Evolutionary conservation across 2,888 invertebrate genomes (phyloP).

Genomic region (Blastobasis lacticolella): DNA sequence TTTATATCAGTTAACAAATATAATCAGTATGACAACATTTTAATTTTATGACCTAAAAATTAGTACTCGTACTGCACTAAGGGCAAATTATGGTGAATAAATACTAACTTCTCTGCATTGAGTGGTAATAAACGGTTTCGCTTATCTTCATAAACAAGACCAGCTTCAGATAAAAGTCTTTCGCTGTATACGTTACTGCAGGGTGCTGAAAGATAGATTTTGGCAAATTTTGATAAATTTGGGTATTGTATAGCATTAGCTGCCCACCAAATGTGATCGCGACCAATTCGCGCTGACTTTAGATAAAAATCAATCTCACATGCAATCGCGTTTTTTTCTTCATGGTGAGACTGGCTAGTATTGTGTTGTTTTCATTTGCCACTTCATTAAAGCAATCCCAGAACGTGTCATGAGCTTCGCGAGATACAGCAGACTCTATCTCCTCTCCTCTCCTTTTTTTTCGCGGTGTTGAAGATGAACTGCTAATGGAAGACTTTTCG

Average conservation of each 20-base stretch:
- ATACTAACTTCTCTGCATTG: slow-evolving; percentile 16
- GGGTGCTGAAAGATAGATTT: slow-evolving; percentile 4
- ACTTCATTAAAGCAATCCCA: slow-evolving; percentile 1
- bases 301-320: neutral
- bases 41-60: neutral
- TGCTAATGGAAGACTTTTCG: neutral
- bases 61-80: slow-evolving; percentile 5
- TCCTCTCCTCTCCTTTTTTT: slow-evolving; percentile 1
- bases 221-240: slow-evolving; percentile 3
- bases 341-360: neutral
- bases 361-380: neutral
- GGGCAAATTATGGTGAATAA: slow-evolving; percentile 15
- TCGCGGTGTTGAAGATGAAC: neutral
- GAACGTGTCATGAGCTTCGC: slow-evolving; percentile 1
- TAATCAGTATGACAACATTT: neutral
- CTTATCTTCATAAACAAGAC: slow-evolving; percentile 15
- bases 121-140: slow-evolving; percentile 11
- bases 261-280: neutral
- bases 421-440: neutral
- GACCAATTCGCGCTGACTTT: neutral
- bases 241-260: slow-evolving; percentile 2
- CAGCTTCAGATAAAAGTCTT: neutral
- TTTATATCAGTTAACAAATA: neutral
- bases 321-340: neutral
- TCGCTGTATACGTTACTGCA: slow-evolving; percentile 1